Percentiles rank a stretch among this genome's conserved stretches.
Evolutionary conservation across 2,797 vertebrate genomes (phyloP).

Genomic region (Schizopygopsis pylzovi): DNA sequence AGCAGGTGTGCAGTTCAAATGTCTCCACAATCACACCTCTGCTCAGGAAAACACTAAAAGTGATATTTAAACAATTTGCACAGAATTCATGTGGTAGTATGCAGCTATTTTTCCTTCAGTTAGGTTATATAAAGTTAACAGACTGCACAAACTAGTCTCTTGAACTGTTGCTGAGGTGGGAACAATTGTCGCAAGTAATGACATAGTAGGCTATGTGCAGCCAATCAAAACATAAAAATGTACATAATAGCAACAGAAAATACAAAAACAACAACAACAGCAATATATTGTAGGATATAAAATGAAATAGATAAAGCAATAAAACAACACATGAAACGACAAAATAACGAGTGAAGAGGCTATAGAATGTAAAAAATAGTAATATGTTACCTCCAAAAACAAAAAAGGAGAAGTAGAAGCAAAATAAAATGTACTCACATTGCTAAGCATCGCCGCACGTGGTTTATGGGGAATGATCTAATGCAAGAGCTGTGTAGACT

Average conservation of each 20-base stretch:
- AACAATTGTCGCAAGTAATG: background rate
- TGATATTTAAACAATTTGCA: background rate
- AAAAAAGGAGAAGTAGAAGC: background rate
- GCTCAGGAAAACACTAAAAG: background rate
- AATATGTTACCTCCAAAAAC: background rate
- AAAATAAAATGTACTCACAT: background rate
- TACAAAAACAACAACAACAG: background rate
- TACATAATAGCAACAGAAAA: background rate
- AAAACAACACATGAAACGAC: background rate
- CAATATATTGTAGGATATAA: background rate
- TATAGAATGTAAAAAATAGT: background rate
- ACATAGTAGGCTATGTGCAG: background rate
- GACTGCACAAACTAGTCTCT: no score
- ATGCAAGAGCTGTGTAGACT: conserved; percentile 8
- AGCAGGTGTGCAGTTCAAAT: background rate
- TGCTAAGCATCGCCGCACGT: background rate
- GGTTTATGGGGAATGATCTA: background rate
- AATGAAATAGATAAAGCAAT: background rate
- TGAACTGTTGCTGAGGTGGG: background rate
- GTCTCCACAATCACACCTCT: background rate
- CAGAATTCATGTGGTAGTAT: background rate
- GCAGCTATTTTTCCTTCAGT: background rate
- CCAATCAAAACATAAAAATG: background rate
- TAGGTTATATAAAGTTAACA: background rate
- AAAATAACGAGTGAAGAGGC: background rate